Evolutionary conservation across 2,113 vertebrate species (phyloP).

Genomic region (Anoura caudifer): DNA sequence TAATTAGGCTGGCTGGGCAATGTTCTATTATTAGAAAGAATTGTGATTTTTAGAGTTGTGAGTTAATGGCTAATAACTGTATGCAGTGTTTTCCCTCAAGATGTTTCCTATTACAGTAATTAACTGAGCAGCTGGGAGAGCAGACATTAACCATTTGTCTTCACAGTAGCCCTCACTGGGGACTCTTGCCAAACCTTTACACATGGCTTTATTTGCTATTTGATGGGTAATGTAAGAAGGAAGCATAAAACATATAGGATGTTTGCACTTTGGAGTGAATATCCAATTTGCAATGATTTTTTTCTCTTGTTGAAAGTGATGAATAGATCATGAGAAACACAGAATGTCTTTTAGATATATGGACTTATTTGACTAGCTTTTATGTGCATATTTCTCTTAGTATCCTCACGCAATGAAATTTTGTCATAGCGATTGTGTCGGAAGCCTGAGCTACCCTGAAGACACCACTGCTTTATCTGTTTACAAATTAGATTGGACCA

Average conservation of each 20-base stretch:
- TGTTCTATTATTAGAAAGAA: slow-evolving; percentile 84
- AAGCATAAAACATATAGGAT: neutral
- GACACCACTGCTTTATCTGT: slow-evolving; percentile 3
- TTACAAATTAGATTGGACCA: slow-evolving; percentile 19
- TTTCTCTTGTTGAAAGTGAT: slow-evolving; percentile 6
- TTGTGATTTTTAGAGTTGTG: slow-evolving; percentile 82
- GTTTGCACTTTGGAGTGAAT: neutral
- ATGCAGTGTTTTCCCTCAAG: slow-evolving; percentile 83
- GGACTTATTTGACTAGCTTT: neutral
- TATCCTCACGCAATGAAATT: slow-evolving; percentile 14
- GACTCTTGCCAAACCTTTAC: slow-evolving; percentile 61
- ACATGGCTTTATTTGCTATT: slow-evolving; percentile 62
- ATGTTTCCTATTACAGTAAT: slow-evolving; percentile 86
- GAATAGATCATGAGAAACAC: neutral
- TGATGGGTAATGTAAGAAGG: slow-evolving; percentile 38
- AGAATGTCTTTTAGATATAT: slow-evolving; percentile 23
- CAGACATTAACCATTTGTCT: slow-evolving; percentile 85
- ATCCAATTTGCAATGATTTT: neutral
- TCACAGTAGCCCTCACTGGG: slow-evolving; percentile 77
- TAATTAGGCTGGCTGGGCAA: slow-evolving; percentile 77
- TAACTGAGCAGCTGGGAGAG: slow-evolving; percentile 85
- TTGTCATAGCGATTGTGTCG: neutral
- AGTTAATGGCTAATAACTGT: slow-evolving; percentile 87
- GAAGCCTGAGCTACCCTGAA: slow-evolving; percentile 13
- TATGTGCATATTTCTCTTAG: neutral